phyloP scores from a whole-genome alignment of 2,113 vertebrate species.

The Psilopsiagon aurifrons region DNA sequence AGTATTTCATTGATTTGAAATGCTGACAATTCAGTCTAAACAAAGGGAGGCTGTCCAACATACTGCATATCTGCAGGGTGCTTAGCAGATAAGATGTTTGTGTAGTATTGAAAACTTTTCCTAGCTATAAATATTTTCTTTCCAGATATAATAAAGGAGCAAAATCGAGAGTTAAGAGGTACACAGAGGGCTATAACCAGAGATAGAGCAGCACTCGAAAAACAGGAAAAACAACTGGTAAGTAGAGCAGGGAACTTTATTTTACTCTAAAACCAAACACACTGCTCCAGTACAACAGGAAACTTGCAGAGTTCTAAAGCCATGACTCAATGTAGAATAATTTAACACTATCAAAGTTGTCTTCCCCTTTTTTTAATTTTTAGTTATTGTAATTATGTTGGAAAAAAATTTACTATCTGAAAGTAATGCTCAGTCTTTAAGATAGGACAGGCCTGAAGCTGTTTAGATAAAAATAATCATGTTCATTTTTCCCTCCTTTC shows the following conservation, averaged over 20 bases:
- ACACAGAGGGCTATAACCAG: constrained; percentile 96
- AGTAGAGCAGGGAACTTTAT: constrained; percentile 63
- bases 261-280: not conserved
- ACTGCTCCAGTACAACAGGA: fast-evolving
- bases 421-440: not conserved
- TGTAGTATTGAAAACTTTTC: not conserved
- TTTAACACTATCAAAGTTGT: not conserved
- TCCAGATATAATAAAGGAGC: constrained; percentile 95
- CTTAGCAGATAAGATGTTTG: not conserved
- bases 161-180: constrained; percentile 91
- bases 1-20: not conserved
- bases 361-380: not conserved
- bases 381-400: not conserved
- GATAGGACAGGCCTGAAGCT: not conserved
- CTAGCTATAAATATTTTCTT: constrained; percentile 51
- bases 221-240: constrained; percentile 97
- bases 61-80: not conserved
- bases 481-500: not conserved
- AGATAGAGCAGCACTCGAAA: constrained; percentile 92
- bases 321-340: not conserved
- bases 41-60: not conserved
- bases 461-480: not conserved
- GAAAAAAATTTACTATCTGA: not conserved
- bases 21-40: not conserved
- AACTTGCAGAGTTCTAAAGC: not conserved